Evolutionary conservation across 1,140 invertebrate species (phyloP), one percentile per base, ranked within the genome.

Genomic region (Drosophila virilis): DNA sequence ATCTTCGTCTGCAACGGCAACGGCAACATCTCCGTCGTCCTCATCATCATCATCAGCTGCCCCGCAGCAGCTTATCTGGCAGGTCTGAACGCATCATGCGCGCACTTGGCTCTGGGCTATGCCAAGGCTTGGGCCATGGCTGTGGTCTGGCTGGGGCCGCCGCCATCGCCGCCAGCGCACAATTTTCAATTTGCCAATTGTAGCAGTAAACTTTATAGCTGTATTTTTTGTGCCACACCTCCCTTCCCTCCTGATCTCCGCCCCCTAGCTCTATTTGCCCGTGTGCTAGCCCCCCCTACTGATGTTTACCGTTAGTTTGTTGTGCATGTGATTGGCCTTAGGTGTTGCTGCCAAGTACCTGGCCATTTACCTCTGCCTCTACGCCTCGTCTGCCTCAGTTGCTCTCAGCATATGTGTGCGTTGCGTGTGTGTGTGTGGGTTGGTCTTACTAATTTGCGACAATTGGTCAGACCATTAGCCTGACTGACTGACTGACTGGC

Each of bases 161-260:
- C 40, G 50, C 10, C 48, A 54, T 40, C 66, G 77, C 82, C 82
- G 69, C 79, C 75, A 77, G 83, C 83, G 73, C 75, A 74, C 77
- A 88, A 88, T 88, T 88, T 88, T 89, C 84, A 88, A 88, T 88
- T 88, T 88, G 84, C 84, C 84, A 88, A 88, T 88, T 88, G 84
- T 89, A 88, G 84, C 84, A 88, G 84, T 88, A 90, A 89, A 88
- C 66, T 78, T 80, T 89, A 78, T 88, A 89, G 84, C 84, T 89
- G 80, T 89, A 59, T 67, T 62, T 67, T 62, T 60, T 45, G 50
- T 59, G 60, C 57, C 38, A 12, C 6, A 17, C 28, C 13, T 32
- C 38, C n/a, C 13, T 9, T 22, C 32, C 45, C 15, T 0, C 45
- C 17, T 5, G 22, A 28, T 28, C 22, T 28, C 22, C 22, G 22